These are phyloP conservation scores for Brachymystax lenok DNA, from an alignment of 2,797 vertebrate species.

Conservation along the genomic window DNA sequence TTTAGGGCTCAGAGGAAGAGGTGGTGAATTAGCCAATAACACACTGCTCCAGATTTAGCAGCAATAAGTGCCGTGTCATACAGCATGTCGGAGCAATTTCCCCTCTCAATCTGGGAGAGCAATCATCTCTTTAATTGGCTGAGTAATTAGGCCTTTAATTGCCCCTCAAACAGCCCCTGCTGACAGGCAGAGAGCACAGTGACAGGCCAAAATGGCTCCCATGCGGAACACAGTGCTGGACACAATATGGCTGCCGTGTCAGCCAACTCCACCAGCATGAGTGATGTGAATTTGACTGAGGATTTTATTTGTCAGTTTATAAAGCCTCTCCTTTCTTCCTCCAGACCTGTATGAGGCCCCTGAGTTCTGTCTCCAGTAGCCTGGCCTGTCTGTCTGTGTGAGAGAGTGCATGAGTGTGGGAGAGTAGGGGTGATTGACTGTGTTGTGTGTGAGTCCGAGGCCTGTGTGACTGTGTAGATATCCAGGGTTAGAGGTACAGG, in stretches of 20 bases:
- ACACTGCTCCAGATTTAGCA: constrained; percentile 6
- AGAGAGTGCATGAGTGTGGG: not conserved
- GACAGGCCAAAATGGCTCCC: constrained; percentile 3
- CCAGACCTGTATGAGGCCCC: too few relatives aligned
- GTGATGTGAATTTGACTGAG: too few relatives aligned
- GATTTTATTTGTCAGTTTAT: too few relatives aligned
- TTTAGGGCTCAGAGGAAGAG: not conserved
- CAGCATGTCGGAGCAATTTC: constrained; percentile 21
- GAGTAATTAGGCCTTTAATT: constrained; percentile 18
- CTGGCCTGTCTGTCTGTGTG: not conserved
- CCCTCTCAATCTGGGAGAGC: constrained; percentile 14
- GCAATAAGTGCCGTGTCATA: constrained; percentile 17
- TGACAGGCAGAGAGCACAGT: not conserved
- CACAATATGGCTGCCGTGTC: not conserved
- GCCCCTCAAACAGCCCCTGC: not conserved
- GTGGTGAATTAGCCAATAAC: constrained; percentile 12
- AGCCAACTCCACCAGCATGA: too few relatives aligned
- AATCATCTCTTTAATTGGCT: constrained; percentile 26
- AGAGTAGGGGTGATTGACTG: not conserved
- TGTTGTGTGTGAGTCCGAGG: not conserved
- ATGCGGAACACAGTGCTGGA: not conserved
- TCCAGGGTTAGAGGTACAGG: too few relatives aligned
- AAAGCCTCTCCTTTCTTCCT: too few relatives aligned
- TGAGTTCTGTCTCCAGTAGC: too few relatives aligned
- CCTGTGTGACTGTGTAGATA: too few relatives aligned